phyloP scores from a whole-genome alignment of 1,140 invertebrate genomes.

The Acyrthosiphon pisum region DNA sequence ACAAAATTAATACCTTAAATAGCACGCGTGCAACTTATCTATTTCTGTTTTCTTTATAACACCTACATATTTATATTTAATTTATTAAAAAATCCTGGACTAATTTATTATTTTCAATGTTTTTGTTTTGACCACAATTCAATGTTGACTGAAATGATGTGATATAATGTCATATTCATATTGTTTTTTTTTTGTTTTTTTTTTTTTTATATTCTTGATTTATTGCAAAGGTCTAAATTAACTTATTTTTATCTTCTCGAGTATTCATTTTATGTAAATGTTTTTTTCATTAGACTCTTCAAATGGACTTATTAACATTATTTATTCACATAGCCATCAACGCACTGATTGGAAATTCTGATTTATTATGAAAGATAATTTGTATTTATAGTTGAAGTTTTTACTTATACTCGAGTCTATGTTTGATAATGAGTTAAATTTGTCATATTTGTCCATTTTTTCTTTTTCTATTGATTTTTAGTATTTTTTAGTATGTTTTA shows the following conservation, averaged over 20 bases:
- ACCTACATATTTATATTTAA: background rate
- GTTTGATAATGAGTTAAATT: constrained; percentile 2
- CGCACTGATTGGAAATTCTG: background rate
- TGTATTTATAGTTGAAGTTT: background rate
- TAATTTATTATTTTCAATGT: background rate
- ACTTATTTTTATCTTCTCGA: constrained; percentile 17
- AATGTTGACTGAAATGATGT: constrained; percentile 52
- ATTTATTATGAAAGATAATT: constrained; percentile 16
- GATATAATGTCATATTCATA: constrained; percentile 39
- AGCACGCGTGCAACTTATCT: constrained; percentile 23
- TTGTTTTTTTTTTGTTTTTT: background rate
- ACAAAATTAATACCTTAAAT: background rate
- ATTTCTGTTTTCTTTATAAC: constrained; percentile 43
- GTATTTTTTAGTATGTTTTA: background rate
- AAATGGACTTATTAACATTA: background rate
- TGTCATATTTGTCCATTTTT: background rate
- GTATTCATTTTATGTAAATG: background rate
- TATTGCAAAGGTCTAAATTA: background rate
- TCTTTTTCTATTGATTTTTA: background rate
- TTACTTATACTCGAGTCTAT: background rate
- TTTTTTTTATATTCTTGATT: background rate
- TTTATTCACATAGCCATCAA: background rate
- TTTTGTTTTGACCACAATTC: background rate
- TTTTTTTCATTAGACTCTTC: background rate
- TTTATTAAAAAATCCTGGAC: constrained; percentile 21